Percentiles rank a stretch among this genome's conserved stretches.
Evolutionary conservation across 2,888 invertebrate species (phyloP).

Genomic region (Aquatica leii): DNA sequence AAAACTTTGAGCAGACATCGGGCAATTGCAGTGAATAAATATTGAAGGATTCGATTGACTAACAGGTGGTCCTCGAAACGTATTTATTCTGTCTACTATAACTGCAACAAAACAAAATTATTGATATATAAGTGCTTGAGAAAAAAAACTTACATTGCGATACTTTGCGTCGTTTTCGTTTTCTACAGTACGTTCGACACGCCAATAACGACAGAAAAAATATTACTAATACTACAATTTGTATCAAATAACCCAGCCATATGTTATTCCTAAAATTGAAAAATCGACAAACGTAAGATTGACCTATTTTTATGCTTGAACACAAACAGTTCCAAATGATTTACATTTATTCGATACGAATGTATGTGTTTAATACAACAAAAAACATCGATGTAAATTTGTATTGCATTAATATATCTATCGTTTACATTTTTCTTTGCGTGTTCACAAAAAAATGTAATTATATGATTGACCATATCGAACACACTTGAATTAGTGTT

Average conservation of each 20-base stretch:
- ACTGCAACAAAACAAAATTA: constrained; percentile 12
- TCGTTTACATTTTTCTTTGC: no score
- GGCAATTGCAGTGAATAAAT: constrained; percentile 8
- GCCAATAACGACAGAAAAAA: constrained; percentile 22
- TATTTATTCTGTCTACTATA: constrained; percentile 23
- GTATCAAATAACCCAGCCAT: constrained; percentile 29
- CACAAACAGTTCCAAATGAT: constrained; percentile 15
- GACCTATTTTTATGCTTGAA: constrained; percentile 16
- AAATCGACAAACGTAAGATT: constrained; percentile 11
- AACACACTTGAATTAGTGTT: no score
- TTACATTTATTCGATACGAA: constrained; percentile 22
- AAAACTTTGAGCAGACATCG: constrained; percentile 19
- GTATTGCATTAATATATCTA: no score
- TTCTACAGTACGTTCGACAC: constrained; percentile 26
- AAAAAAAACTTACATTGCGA: constrained; percentile 22
- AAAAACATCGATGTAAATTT: no score
- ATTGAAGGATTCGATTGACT: constrained; percentile 9
- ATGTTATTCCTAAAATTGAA: constrained; percentile 11
- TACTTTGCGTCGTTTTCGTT: constrained; percentile 20
- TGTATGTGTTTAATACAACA: no score
- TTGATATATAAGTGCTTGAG: neutral
- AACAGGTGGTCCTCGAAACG: constrained; percentile 20
- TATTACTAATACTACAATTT: constrained; percentile 21
- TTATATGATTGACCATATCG: no score
- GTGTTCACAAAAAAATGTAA: no score